Base-by-base conservation (phyloP, 2,888 invertebrate species). In the Clunio marinus region DNA sequence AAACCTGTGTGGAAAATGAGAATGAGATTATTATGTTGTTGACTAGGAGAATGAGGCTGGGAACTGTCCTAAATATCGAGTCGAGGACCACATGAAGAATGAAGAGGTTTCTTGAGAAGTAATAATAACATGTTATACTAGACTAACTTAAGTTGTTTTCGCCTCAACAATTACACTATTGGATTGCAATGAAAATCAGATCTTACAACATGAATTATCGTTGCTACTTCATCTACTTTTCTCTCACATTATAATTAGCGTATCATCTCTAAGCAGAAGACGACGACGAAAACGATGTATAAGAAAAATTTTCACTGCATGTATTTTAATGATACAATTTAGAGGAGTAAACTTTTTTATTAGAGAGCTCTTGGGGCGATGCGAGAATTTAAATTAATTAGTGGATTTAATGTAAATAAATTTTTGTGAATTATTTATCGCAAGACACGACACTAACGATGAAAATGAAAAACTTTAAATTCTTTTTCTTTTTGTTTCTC, bases 371-470 rank as follows among this genome's bases (percentile, higher is more conserved):
- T 13, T 32, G 7, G 51, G 45, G 51, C 51, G 51, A 58, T n/a
- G 35, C n/a, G 63, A 51, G 55, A 66, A 66, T 55, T 66, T 28
- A 66, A 66, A 66, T 66, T 66, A 66, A 66, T 66, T 66, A 66
- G 66, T 51, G 66, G 66, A 66, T 66, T 66, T 66, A 35, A 66
- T 66, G 66, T 66, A 24, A 55, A 66, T 65, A 66, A 66, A 66
- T 32, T 63, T 66, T 66, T 17, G 46, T 46, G 55, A 66, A 55
- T 55, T 51, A 32, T 32, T 66, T 55, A 22, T 46, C 13, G 45
- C 5, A 22, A 25, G 24, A 63, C 15, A 37, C 25, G 32, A 59
- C 8, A 28, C 15, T 28, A 28, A 20, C 28, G 59, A 35, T 27
- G 15, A 41, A 62, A 24, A 35, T 27, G 15, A 41, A 62, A 24